Percentiles rank a stretch among this genome's conserved stretches.
Conservation (phyloP, 2,888 invertebrate species). For the Diplolepis rosae region DNA sequence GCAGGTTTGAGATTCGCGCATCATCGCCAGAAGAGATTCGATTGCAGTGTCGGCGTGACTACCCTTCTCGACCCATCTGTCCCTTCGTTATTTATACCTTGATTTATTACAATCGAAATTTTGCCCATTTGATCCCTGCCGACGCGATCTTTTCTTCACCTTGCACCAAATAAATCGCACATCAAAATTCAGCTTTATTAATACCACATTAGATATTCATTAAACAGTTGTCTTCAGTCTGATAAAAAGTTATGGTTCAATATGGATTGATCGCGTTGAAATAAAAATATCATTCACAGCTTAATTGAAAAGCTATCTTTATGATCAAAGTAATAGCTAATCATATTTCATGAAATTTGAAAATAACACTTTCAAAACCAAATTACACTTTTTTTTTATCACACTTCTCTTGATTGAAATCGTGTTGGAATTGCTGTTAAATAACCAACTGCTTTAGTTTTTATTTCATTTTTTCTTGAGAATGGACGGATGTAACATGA, state of each 20-base stretch:
- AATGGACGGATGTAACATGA: neutral
- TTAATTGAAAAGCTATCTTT: no score
- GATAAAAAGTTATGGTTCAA: no score
- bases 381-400: neutral
- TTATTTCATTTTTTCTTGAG: neutral
- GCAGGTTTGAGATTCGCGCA: slow-evolving; percentile 46
- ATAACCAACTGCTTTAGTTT: neutral
- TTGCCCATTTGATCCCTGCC: slow-evolving; percentile 66
- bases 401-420: neutral
- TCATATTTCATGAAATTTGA: no score
- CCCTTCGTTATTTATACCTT: slow-evolving; percentile 72
- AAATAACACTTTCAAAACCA: no score
- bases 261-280: no score
- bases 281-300: no score
- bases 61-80: slow-evolving; percentile 61
- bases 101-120: slow-evolving; percentile 73
- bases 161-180: slow-evolving; percentile 23
- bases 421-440: neutral
- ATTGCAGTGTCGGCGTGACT: slow-evolving; percentile 59
- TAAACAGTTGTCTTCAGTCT: neutral
- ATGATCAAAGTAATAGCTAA: no score
- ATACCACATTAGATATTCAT: slow-evolving; percentile 16
- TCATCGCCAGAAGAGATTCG: slow-evolving; percentile 56
- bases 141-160: slow-evolving; percentile 49
- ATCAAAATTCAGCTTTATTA: neutral